Conservation (phyloP, 2,113 vertebrate genomes). For the crab-eating macaque (Macaca fascicularis) region DNA sequence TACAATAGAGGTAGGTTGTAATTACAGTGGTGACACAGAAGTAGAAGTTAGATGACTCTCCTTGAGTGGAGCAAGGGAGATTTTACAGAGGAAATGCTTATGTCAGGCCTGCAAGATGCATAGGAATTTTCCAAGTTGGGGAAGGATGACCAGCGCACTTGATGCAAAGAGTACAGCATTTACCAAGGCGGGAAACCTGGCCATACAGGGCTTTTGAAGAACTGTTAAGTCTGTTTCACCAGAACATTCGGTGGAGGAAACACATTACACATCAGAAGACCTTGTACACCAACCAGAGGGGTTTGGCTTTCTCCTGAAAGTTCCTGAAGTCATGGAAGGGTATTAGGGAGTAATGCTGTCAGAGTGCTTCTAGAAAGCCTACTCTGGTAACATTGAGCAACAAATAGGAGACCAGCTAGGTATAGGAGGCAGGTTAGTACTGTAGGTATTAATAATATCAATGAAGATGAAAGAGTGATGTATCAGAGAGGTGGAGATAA, state of each 20-base stretch:
- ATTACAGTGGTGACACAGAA: slow-evolving; percentile 68
- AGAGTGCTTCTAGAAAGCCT: background rate
- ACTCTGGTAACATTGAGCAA: background rate
- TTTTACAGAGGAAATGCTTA: background rate
- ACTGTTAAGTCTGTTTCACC: background rate
- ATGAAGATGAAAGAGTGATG: background rate
- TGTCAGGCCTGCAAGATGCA: background rate
- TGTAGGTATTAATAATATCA: background rate
- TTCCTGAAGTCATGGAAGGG: background rate
- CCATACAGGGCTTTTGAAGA: background rate
- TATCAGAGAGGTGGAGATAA: background rate
- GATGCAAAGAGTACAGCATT: background rate
- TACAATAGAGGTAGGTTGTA: slow-evolving; percentile 73
- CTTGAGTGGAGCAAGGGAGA: background rate
- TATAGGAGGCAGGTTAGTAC: background rate
- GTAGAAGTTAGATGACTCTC: background rate
- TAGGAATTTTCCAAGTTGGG: background rate
- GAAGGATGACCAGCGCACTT: background rate
- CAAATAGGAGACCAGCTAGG: background rate
- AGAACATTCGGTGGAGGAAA: background rate
- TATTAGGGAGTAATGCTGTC: background rate
- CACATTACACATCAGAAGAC: background rate
- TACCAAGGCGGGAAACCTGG: background rate
- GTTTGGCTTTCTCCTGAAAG: background rate
- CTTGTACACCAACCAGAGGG: background rate